Conservation (phyloP, 2,113 vertebrate species). For the Esox niger region DNA sequence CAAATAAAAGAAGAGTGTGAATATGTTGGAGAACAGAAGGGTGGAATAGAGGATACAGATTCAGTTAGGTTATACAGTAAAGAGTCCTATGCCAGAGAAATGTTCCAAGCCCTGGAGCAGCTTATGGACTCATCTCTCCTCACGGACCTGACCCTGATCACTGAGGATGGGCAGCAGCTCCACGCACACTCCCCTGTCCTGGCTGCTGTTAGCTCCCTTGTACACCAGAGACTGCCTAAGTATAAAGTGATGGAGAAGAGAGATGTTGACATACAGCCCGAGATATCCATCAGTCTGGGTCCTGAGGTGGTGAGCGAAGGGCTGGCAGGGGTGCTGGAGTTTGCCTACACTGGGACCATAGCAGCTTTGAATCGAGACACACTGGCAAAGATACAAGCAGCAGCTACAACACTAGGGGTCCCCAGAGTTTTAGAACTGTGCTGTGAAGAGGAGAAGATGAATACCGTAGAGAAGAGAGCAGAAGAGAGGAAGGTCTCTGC, state of each 20-base stretch:
- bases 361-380: conserved; percentile 36
- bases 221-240: conserved; percentile 32
- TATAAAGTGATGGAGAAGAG: neutral
- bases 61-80: conserved; percentile 42
- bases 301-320: conserved; percentile 54
- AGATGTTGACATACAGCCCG: neutral
- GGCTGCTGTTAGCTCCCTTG: conserved; percentile 71
- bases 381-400: conserved; percentile 54
- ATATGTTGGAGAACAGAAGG: neutral
- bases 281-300: conserved; percentile 41
- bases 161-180: conserved; percentile 37
- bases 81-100: conserved; percentile 37
- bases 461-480: neutral
- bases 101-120: conserved; percentile 66
- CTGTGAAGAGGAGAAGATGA: conserved; percentile 10
- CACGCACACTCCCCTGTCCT: conserved; percentile 67
- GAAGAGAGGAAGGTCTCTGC: conserved; percentile 32
- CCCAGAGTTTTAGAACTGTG: conserved; percentile 70
- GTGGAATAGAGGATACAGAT: conserved; percentile 11
- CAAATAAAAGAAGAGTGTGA: conserved; percentile 2
- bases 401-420: conserved; percentile 68
- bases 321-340: conserved; percentile 76
- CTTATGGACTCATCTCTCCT: conserved; percentile 62
- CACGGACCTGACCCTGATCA: conserved; percentile 67
- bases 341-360: conserved; percentile 80